Percentiles rank a stretch among this genome's conserved stretches.
Conservation (phyloP, 2,113 vertebrate genomes). For the Aythya baeri region DNA sequence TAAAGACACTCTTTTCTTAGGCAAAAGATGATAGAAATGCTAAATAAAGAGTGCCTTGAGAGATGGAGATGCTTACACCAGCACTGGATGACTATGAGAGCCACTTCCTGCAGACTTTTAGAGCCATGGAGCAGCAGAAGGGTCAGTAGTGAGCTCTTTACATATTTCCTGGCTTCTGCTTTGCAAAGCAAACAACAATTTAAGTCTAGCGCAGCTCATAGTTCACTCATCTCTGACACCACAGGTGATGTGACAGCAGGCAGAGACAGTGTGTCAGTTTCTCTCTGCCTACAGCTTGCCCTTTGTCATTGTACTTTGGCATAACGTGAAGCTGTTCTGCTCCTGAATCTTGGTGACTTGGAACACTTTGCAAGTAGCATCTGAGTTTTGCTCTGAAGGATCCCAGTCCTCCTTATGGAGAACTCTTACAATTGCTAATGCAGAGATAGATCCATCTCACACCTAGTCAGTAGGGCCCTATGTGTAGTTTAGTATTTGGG, state of each 20-base stretch:
- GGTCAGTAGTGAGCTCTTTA: neutral
- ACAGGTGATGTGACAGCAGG: neutral
- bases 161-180: neutral
- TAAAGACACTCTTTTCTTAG: neutral
- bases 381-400: neutral
- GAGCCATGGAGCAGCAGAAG: neutral
- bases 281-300: neutral
- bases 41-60: neutral
- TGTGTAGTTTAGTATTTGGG: neutral
- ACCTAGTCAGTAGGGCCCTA: neutral
- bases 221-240: neutral
- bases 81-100: too few species aligned
- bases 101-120: neutral
- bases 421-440: neutral
- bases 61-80: neutral
- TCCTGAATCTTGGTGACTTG: neutral
- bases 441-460: neutral
- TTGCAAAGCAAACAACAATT: neutral
- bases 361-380: neutral
- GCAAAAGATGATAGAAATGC: neutral
- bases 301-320: neutral
- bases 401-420: neutral
- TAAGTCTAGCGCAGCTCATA: neutral
- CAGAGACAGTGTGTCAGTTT: neutral
- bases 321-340: neutral